Base-by-base conservation (phyloP, 2,888 invertebrate species). In the Matsumyia berberina region DNA sequence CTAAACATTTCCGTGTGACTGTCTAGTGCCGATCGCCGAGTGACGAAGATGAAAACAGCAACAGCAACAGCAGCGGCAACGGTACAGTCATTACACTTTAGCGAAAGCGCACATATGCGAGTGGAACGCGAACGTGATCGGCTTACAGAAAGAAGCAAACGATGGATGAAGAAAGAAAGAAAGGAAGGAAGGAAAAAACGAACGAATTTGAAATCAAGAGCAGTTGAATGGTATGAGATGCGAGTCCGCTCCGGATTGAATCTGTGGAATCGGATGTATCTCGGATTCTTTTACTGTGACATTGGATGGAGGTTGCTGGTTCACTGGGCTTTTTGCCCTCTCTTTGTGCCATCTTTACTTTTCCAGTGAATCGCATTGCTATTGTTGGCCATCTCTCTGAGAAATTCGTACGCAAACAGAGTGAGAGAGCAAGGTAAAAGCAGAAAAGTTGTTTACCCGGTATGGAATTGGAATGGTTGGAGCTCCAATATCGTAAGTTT, bases 61-160 rank as follows among this genome's bases (percentile, higher is more conserved):
- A 57, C 72, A 64, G 57, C 42, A 60, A 55, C 37, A 46, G 51
- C 83, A 69, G 69, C 70, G 42, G 64, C 72, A 64, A 57, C 42
- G 60, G 55, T 31, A 46, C 83, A 85, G 72, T 78, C 78, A 82
- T 82, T 82, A 82, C 72, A 82, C 78, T 73, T 78, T 73, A 69
- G 83, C 83, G 83, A 85, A 85, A 85, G 83, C 83, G 83, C 74
- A 51, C 80, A 80, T 85, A 80, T 85, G 80, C 67, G 66, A 79
- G 53, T 67, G 67, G 70, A 72, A 74, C 83, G 83, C 74, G 83
- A 85, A 74, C 83, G 83, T 80, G 83, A 85, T 85, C 79, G 58
- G 67, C 33, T 85, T 85, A 62, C 73, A 53, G 64, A 80, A 57
- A 29, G 42, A 44, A 57, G 58, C 33, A 31, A 72, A 24, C 15